Conservation (phyloP, 2,888 invertebrate genomes). For the Cosmia trapezina region DNA sequence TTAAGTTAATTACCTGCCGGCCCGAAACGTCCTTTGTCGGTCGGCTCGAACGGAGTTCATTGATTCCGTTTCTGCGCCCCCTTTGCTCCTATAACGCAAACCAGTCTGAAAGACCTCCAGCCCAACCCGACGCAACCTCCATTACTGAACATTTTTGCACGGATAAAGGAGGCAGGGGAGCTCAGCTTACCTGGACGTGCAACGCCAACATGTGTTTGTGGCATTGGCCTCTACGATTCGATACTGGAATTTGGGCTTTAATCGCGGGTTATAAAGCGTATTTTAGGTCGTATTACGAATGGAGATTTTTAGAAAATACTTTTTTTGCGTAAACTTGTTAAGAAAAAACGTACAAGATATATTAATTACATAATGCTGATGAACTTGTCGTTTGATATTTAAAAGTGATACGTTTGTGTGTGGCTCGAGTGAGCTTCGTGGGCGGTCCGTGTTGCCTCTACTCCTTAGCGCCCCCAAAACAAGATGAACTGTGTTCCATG, state of each 20-base stretch:
- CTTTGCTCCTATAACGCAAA: constrained; percentile 80
- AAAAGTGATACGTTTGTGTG: constrained; percentile 41
- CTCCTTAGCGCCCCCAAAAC: constrained; percentile 59
- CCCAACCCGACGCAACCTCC: constrained; percentile 55
- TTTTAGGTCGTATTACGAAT: constrained; percentile 51
- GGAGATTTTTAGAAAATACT: constrained; percentile 75
- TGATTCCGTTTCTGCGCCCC: constrained; percentile 88
- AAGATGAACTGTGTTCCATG: constrained; percentile 58
- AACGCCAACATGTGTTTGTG: constrained; percentile 87
- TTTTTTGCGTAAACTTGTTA: constrained; percentile 70
- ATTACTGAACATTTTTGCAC: constrained; percentile 50
- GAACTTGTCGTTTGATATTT: constrained; percentile 57
- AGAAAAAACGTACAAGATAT: constrained; percentile 60
- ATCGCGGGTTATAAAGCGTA: constrained; percentile 46
- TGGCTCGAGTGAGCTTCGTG: constrained; percentile 43
- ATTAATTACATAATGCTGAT: constrained; percentile 66
- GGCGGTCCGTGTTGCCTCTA: constrained; percentile 57
- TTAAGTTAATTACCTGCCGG: constrained; percentile 89
- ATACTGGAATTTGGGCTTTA: constrained; percentile 75
- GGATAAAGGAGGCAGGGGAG: constrained; percentile 70
- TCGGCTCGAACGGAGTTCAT: constrained; percentile 87
- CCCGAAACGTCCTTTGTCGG: constrained; percentile 89
- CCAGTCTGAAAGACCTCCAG: constrained; percentile 74
- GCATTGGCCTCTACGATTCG: constrained; percentile 81
- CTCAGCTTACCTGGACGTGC: constrained; percentile 73